These are phyloP conservation scores for Sussaba pulchella DNA, from an alignment of 2,888 invertebrate species.

Conservation along the genomic window DNA sequence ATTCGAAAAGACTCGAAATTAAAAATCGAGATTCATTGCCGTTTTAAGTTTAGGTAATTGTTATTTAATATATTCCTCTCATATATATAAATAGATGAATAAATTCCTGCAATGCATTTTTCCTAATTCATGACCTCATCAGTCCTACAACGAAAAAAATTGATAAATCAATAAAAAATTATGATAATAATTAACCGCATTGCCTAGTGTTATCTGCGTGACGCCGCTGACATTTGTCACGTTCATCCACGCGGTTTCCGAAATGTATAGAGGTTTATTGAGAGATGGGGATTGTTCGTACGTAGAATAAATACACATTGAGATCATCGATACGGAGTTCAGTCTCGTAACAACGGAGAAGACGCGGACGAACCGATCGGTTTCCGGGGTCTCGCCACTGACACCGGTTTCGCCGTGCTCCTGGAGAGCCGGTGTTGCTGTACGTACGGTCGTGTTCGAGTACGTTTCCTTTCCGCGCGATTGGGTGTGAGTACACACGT, in stretches of 20 bases:
- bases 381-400: constrained; percentile 16
- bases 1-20: too few relatives aligned
- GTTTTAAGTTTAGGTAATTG: too few relatives aligned
- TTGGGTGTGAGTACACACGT: background rate
- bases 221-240: constrained; percentile 2
- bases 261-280: background rate
- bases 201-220: background rate
- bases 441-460: background rate
- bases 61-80: too few relatives aligned
- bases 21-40: too few relatives aligned
- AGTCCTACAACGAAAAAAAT: too few relatives aligned
- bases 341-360: background rate
- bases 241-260: background rate
- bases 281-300: background rate
- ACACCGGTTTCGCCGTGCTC: background rate
- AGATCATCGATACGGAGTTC: background rate
- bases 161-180: too few relatives aligned
- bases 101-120: too few relatives aligned
- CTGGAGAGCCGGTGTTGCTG: too few relatives aligned
- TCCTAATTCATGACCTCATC: too few relatives aligned
- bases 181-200: too few relatives aligned
- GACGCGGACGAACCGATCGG: constrained; percentile 19
- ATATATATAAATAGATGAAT: too few relatives aligned
- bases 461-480: background rate
- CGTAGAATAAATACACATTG: background rate